phyloP scores from a whole-genome alignment of 2,113 vertebrate species.

The Callipepla squamata region DNA sequence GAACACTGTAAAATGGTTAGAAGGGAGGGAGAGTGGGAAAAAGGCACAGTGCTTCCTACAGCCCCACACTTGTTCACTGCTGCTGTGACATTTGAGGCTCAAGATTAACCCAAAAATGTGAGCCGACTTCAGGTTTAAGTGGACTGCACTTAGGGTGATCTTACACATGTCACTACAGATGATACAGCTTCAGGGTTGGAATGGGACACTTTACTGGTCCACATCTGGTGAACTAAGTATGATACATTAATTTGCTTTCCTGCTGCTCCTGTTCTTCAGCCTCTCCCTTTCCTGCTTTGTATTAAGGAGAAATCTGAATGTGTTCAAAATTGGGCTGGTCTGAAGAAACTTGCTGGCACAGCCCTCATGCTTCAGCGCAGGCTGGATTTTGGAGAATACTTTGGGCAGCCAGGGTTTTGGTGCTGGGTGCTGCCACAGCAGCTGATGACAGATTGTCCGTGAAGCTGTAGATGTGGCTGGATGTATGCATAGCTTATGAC shows the following conservation, averaged over 20 bases:
- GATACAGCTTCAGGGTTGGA: background rate
- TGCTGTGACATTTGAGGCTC: slow-evolving; percentile 25
- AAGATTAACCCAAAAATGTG: slow-evolving; percentile 25
- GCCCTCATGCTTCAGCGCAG: background rate
- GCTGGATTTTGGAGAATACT: background rate
- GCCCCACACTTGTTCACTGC: background rate
- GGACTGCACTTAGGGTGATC: background rate
- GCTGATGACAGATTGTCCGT: background rate
- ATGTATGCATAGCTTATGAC: too few species aligned
- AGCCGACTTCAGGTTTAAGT: background rate
- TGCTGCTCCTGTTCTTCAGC: background rate
- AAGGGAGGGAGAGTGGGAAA: background rate
- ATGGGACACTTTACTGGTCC: background rate
- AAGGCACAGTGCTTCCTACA: background rate
- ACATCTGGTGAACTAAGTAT: background rate
- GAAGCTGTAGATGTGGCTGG: background rate
- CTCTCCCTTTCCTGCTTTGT: too few species aligned
- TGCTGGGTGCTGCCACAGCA: background rate
- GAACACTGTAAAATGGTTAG: background rate
- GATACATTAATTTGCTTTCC: background rate
- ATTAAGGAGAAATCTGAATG: background rate
- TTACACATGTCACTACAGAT: background rate
- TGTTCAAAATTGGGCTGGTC: background rate
- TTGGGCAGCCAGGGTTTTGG: background rate
- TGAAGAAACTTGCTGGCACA: background rate